Percentiles rank a stretch among this genome's conserved stretches.
These are phyloP conservation scores for Hylaea fasciaria DNA, from an alignment of 2,888 invertebrate genomes.

Conservation along the genomic window DNA sequence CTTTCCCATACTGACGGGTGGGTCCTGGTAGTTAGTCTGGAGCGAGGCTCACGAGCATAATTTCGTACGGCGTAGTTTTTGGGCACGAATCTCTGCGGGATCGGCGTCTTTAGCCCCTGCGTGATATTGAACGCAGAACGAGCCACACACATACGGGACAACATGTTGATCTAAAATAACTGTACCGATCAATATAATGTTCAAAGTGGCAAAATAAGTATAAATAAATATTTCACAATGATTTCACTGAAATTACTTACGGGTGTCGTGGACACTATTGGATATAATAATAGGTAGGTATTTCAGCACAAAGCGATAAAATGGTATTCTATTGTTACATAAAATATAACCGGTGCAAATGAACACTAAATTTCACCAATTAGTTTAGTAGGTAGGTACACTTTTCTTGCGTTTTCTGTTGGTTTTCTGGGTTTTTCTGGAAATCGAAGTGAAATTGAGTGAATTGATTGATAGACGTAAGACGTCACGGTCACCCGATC, in stretches of 20 bases:
- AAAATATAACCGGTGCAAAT: neutral
- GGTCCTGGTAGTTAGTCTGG: conserved; percentile 69
- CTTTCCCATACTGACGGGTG: conserved; percentile 88
- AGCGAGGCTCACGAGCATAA: conserved; percentile 82
- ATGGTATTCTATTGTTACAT: neutral
- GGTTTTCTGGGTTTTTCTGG: conserved; percentile 14
- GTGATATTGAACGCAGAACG: conserved; percentile 68
- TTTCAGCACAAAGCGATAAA: neutral
- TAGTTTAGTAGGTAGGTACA: too few relatives aligned
- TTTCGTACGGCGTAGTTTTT: conserved; percentile 81
- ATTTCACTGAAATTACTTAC: conserved; percentile 4
- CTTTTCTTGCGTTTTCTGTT: conserved; percentile 6
- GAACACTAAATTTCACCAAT: neutral
- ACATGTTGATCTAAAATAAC: conserved; percentile 70
- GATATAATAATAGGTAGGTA: too few relatives aligned
- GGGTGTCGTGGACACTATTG: neutral
- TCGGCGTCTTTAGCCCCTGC: conserved; percentile 70
- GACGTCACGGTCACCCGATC: too few relatives aligned
- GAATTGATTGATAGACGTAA: too few relatives aligned
- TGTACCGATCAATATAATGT: neutral
- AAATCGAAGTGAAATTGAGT: neutral
- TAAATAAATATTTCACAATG: conserved; percentile 29
- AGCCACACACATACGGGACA: conserved; percentile 78
- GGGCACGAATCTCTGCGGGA: conserved; percentile 75
- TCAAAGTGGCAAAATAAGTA: conserved; percentile 17